Base-by-base conservation (phyloP, 2,797 vertebrate species). In the Lagodon rhomboides region DNA sequence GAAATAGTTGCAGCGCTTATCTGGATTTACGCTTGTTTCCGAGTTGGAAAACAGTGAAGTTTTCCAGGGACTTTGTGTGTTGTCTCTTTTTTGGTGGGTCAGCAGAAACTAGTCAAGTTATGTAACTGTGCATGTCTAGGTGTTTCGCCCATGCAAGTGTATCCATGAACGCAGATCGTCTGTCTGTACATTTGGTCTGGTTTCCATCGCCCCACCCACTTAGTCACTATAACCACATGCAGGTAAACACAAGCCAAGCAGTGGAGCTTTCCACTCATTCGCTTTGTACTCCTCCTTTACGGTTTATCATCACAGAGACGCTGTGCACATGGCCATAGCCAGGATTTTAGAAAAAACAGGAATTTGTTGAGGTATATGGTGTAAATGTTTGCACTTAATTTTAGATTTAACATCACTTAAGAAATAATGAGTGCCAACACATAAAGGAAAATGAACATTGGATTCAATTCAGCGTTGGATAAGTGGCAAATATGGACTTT, bases 191-290 rank as follows among this genome's bases (percentile, higher is more conserved):
- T 41, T 43, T 1, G 6, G 64, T 66, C 63, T 76, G 62, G 25
- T 72, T 83, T 71, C 55, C 15, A 10, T 2, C 69, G 68, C 74
- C 71, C 54, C 77, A 75, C 73, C 73, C 77, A 50, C 68, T 87
- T 85, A 75, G 70, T 87, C 79, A 83, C 64, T 23, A 50, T 16
- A 38, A 68, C 79, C 61, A 54, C 79, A 68, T 13, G 13, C 76
- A 50, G 49, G 82, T 77, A 55, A 77, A 77, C 34, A 60, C 68
- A 70, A 12, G 68, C 17, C 59, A 78, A 51, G 18, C 27, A 8
- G 3, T 8, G 17, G 17, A 46, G 12, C 49, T 68, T 60, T 62
- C 60, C 56, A 15, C 49, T 58, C 51, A 16, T 46, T 61, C 8
- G 3, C 18, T 41, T 80, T 73, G 1, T 41, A 51, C 25, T 56